Base-by-base conservation (phyloP, 1,140 invertebrate species). In the Goniozus legneri region DNA sequence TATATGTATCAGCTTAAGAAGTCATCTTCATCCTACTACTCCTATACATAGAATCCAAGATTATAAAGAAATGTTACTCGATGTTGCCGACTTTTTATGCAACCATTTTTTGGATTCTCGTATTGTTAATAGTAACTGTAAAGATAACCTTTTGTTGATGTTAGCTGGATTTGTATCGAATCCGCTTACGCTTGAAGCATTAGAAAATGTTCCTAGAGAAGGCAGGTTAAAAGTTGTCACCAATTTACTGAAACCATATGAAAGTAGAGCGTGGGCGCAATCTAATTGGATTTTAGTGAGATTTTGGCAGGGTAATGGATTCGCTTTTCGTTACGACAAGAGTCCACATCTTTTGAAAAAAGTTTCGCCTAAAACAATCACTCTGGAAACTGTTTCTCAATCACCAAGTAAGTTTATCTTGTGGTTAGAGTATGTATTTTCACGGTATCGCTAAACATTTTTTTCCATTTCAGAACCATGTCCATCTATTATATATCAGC, bases 261-360 rank as follows among this genome's bases (percentile, higher is more conserved):
- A 91, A 62, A 89, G 88, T 58, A 75, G 88, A 21, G 86, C 88
- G 0, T 92, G 89, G 89, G 89, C 88, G 0, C 88, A 92, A 56
- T 89, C 86, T 21, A 92, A 92, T 71, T 92, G 89, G 86, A 83
- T 92, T 34, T 68, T 93, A 4, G 82, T 91, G 3, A 75, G 89
- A 44, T 87, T 92, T 55, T 93, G 90, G 90, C 82, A 91, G 69
- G 90, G 90, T 1, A 79, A 84, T 61, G 89, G 88, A 0, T 92
- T 88, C 74, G 88, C 83, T 0, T 91, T 87, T 69, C 79, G 87
- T n/a, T 89, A 90, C 57, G 77, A 79, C 2, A 80, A 79, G 37
- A 80, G 81, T 39, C 80, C 82, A 2, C 81, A 84, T 65, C 64
- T 84, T 50, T 69, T 57, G 34, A 77, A 71, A 49, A 80, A 69